Evolutionary conservation across 2,797 vertebrate species (phyloP).

Genomic region (Benthosema pterotum): DNA sequence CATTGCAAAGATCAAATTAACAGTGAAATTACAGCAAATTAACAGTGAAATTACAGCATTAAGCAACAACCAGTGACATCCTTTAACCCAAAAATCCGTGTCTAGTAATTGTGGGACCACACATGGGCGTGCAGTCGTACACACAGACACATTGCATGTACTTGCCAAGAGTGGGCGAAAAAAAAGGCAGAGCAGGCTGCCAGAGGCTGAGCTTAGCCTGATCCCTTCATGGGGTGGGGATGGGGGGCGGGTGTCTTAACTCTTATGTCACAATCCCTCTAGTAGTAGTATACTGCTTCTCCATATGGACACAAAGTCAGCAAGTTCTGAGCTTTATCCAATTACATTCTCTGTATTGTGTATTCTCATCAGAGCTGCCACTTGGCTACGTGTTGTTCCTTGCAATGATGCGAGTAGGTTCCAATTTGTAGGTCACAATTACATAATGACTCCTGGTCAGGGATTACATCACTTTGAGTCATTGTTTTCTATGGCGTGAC

Average conservation of each 20-base stretch:
- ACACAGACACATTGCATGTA: not conserved
- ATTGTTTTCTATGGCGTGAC: not conserved
- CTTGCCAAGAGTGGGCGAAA: not conserved
- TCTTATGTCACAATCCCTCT: conserved; percentile 32
- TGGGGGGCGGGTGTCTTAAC: conserved; percentile 43
- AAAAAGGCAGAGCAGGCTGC: conserved; percentile 26
- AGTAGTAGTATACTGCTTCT: conserved; percentile 6
- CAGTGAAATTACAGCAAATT: too few relatives aligned
- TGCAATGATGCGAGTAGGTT: conserved; percentile 51
- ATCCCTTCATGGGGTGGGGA: conserved; percentile 48
- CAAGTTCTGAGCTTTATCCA: not conserved
- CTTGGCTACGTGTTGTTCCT: conserved; percentile 42
- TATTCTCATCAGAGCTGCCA: not conserved
- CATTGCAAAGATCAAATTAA: too few relatives aligned
- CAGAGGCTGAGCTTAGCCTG: conserved; percentile 45
- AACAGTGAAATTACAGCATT: too few relatives aligned
- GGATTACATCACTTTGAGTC: conserved; percentile 7
- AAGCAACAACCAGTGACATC: too few relatives aligned
- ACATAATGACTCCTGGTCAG: conserved; percentile 60
- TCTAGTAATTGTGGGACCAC: too few relatives aligned
- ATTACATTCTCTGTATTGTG: conserved; percentile 14
- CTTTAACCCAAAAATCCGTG: too few relatives aligned
- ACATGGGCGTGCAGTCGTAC: not conserved
- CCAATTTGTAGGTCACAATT: conserved; percentile 74
- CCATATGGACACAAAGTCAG: conserved; percentile 29